phyloP scores from a whole-genome alignment of 2,113 vertebrate genomes.

The Grammomys dolichurus region DNA sequence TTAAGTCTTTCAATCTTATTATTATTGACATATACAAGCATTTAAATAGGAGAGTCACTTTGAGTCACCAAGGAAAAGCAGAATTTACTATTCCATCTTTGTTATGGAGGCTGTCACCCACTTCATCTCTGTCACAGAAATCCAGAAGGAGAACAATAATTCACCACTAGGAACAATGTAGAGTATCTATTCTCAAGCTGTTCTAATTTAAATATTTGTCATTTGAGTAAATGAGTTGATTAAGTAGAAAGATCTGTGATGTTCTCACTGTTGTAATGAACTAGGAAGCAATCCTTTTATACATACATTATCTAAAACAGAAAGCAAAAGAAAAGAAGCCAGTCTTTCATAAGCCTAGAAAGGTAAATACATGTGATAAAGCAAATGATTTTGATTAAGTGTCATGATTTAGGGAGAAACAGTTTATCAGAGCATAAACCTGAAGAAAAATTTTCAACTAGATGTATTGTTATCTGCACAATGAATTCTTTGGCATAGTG shows the following conservation, averaged over 20 bases:
- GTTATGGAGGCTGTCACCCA: slow-evolving; percentile 77
- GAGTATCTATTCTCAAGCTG: slow-evolving; percentile 72
- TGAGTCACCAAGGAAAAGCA: slow-evolving; percentile 69
- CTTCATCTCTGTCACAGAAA: slow-evolving; percentile 83
- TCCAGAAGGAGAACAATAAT: slow-evolving; percentile 77
- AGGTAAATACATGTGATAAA: slow-evolving; percentile 31
- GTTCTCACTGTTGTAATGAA: slow-evolving; percentile 68
- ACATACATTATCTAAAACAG: slow-evolving; percentile 42
- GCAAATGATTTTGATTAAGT: slow-evolving; percentile 73
- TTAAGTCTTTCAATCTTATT: slow-evolving; percentile 74
- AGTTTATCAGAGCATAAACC: no score
- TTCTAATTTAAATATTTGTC: slow-evolving; percentile 82
- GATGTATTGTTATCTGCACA: neutral
- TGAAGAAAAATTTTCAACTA: neutral
- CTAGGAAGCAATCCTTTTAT: slow-evolving; percentile 58
- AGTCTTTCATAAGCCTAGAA: slow-evolving; percentile 33
- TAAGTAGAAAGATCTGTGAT: slow-evolving; percentile 82
- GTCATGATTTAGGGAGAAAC: slow-evolving; percentile 45
- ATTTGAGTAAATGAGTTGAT: slow-evolving; percentile 85
- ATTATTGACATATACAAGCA: slow-evolving; percentile 61
- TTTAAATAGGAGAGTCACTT: slow-evolving; percentile 65
- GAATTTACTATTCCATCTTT: slow-evolving; percentile 83
- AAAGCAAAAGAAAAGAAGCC: slow-evolving; percentile 46
- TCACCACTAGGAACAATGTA: slow-evolving; percentile 75
- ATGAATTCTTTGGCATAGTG: no score